A percentile compares a stretch with the other conserved stretches of the same genome.
These are phyloP conservation scores for Sebastiscus albofasciatus DNA, from an alignment of 2,797 vertebrate species.

Conservation along the genomic window DNA sequence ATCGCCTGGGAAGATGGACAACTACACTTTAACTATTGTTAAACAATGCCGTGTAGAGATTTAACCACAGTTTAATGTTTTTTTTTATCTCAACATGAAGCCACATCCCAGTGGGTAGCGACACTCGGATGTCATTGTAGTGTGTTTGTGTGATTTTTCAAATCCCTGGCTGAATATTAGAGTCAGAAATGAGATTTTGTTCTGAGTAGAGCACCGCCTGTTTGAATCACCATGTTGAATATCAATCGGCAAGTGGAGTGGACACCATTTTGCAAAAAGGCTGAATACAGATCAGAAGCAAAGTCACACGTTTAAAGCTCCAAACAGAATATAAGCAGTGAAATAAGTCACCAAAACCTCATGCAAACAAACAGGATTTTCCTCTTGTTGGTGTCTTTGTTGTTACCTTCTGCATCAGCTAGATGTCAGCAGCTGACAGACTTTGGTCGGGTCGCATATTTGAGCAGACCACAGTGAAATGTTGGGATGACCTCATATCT, in stretches of 20 bases:
- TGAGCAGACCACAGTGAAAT: background rate
- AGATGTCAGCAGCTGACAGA: conserved; percentile 77
- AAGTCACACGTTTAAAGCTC: conserved; percentile 20
- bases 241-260: conserved; percentile 48
- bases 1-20: conserved; percentile 33
- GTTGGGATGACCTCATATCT: conserved; percentile 18
- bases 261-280: background rate
- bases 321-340: background rate
- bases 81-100: background rate
- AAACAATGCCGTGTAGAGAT: background rate
- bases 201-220: conserved; percentile 35
- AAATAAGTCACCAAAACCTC: background rate
- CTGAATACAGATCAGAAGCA: conserved; percentile 57
- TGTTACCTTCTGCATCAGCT: conserved; percentile 70
- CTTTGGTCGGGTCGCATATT: background rate
- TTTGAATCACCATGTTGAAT: conserved; percentile 58
- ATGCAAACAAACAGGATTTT: background rate
- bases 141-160: conserved; percentile 32
- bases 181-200: conserved; percentile 44
- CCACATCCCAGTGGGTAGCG: background rate
- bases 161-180: conserved; percentile 20
- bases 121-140: conserved; percentile 11
- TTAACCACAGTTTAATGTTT: conserved; percentile 4
- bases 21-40: background rate
- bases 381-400: conserved; percentile 10